These are phyloP conservation scores for Palloptera scutellata DNA, from an alignment of 2,888 invertebrate genomes.

Conservation along the genomic window DNA sequence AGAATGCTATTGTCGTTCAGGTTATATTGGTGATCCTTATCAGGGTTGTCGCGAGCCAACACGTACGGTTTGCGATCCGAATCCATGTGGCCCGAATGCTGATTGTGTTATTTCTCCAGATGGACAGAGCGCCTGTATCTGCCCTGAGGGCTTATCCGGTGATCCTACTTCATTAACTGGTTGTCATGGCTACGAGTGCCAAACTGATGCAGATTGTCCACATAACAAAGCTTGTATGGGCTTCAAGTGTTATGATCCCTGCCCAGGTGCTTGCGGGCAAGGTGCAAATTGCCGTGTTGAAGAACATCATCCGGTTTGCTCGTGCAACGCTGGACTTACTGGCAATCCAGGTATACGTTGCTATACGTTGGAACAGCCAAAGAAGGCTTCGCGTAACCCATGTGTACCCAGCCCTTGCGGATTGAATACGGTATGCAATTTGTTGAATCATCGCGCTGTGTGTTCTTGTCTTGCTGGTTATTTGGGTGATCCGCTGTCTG, in stretches of 20 bases:
- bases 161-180: constrained; percentile 77
- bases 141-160: constrained; percentile 78
- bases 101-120: constrained; percentile 74
- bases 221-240: constrained; percentile 79
- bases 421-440: constrained; percentile 78
- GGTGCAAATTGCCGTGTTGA: constrained; percentile 79
- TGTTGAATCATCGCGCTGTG: constrained; percentile 73
- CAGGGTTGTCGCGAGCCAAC: constrained; percentile 77
- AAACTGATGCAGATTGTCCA: constrained; percentile 80
- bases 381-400: constrained; percentile 70
- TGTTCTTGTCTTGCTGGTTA: constrained; percentile 82
- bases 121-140: constrained; percentile 77
- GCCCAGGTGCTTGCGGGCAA: constrained; percentile 81
- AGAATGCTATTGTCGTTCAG: constrained; percentile 81
- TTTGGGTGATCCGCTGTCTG: constrained; percentile 79
- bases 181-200: constrained; percentile 82
- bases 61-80: constrained; percentile 76
- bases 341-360: constrained; percentile 84
- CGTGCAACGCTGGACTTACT: constrained; percentile 74
- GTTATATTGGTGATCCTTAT: constrained; percentile 82
- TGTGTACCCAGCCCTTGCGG: constrained; percentile 82
- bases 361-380: constrained; percentile 67
- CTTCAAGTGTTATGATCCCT: constrained; percentile 82
- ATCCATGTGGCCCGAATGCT: constrained; percentile 83
- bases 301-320: constrained; percentile 82